phyloP scores from a whole-genome alignment of 1,140 invertebrate genomes.

The Bombus impatiens region DNA sequence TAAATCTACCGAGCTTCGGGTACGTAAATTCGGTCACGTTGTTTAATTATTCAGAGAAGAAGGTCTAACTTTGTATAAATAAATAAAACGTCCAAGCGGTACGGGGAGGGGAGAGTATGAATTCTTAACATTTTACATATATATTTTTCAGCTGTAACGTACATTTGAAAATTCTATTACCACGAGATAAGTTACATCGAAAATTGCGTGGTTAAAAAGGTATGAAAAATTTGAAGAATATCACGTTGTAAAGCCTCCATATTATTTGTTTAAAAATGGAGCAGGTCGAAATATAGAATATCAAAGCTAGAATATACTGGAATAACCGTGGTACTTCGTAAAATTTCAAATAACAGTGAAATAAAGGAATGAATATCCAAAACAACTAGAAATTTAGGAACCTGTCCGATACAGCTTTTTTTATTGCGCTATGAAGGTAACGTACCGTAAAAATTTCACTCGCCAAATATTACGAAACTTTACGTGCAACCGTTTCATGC shows the following conservation, averaged over 20 bases:
- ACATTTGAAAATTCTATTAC: background rate
- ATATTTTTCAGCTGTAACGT: background rate
- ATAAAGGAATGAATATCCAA: background rate
- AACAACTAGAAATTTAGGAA: background rate
- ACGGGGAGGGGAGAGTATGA: background rate
- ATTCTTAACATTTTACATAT: background rate
- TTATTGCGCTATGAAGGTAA: background rate
- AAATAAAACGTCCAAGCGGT: background rate
- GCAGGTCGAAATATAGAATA: no score
- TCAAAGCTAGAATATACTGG: no score
- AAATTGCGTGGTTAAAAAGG: background rate
- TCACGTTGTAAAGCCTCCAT: background rate
- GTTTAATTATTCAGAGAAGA: background rate
- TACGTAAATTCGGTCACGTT: background rate
- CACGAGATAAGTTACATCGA: background rate
- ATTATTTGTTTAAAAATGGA: background rate
- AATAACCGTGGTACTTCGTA: no score
- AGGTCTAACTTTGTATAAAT: background rate
- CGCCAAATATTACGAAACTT: background rate
- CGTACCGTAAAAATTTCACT: conserved; percentile 14
- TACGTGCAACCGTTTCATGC: background rate
- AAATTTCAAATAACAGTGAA: background rate
- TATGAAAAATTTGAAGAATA: background rate
- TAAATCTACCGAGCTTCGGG: background rate
- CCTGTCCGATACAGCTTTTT: background rate